phyloP scores from a whole-genome alignment of 2,797 vertebrate genomes.

The Myiothlypis chrysogaster region DNA sequence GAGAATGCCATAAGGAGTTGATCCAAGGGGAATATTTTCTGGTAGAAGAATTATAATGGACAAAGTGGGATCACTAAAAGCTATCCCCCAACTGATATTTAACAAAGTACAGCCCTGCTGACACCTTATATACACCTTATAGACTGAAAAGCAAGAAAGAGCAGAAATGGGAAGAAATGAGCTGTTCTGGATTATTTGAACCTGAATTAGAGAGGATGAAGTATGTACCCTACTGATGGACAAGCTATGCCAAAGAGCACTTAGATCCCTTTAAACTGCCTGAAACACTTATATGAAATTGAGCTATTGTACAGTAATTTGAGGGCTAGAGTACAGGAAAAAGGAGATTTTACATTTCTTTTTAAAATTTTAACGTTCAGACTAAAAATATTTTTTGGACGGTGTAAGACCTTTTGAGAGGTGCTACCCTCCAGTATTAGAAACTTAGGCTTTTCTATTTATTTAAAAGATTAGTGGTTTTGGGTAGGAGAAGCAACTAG shows the following conservation, averaged over 20 bases:
- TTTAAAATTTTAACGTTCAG: neutral
- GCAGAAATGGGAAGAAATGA: neutral
- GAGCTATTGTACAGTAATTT: neutral
- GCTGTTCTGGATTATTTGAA: neutral
- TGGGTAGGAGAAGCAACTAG: neutral
- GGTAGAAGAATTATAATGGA: neutral
- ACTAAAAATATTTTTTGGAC: neutral
- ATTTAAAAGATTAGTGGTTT: neutral
- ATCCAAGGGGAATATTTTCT: neutral
- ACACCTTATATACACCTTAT: neutral
- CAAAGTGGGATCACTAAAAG: neutral
- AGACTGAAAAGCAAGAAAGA: neutral
- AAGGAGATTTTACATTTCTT: neutral
- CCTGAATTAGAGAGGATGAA: neutral
- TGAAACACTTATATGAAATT: neutral
- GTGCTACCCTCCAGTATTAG: neutral
- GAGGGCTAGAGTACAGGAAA: neutral
- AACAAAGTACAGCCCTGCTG: neutral
- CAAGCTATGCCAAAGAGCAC: neutral
- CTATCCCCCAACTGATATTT: neutral
- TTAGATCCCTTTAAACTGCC: neutral
- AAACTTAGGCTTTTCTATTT: neutral
- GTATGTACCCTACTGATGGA: neutral
- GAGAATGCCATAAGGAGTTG: neutral
- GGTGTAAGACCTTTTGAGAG: neutral